Evolutionary conservation across 2,797 vertebrate species (phyloP), one percentile per base, ranked within the genome.

Genomic region (Adrianichthys oophorus): DNA sequence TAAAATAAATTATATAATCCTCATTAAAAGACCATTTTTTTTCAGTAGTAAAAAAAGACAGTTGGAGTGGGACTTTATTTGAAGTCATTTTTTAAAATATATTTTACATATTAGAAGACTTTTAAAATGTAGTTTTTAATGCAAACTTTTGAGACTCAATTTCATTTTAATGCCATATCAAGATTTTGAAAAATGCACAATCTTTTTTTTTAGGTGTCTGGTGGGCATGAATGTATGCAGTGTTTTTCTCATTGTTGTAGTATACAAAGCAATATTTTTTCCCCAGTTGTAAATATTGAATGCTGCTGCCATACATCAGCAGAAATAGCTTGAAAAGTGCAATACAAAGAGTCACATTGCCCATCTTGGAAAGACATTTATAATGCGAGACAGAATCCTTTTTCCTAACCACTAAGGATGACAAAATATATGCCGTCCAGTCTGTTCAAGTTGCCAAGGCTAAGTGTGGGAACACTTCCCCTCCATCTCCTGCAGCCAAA

Each of bases 401-500:
- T 72, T 78, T 77, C 54, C 73, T 23, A 59, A 66, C 72, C 81
- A 77, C 71, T 67, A 63, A 64, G 50, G 56, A 70, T 61, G 78
- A 78, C 78, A 76, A 86, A 86, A 83, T 82, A 52, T 81, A 83
- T 80, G 76, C 65, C 50, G 77, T 76, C 74, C 78, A 80, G 73
- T 83, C 78, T 68, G 85, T 74, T 70, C 78, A 85, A 79, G 82
- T 86, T 83, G 78, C 71, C 72, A 70, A 58, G 81, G 78, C 83
- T 82, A 85, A 90, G 83, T 88, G 87, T 81, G 81, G 78, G 70
- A 91, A 82, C 79, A 73, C 81, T 89, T 85, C 80, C 81, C 85
- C 92, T 88, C 72, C 72, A 61, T 91, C 92, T 91, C 67, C 88
- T 82, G 79, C 78, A 84, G 79, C 79, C 78, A 83, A 84, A 88